These are phyloP conservation scores for Protosalanx chinensis DNA, from an alignment of 2,797 vertebrate species.

Conservation along the genomic window DNA sequence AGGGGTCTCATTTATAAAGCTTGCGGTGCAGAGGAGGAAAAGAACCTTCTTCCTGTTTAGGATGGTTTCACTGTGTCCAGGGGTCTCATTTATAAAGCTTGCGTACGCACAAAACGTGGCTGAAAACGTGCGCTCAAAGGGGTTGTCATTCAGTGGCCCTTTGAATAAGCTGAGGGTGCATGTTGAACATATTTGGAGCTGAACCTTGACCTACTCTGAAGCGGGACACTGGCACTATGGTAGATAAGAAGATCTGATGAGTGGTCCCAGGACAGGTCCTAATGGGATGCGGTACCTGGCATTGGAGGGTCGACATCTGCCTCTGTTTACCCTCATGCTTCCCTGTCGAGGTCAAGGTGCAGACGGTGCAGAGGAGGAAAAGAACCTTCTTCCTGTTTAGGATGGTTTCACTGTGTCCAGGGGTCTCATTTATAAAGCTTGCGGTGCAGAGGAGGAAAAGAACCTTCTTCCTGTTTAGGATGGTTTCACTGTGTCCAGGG, in stretches of 20 bases:
- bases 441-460: neutral
- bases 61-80: neutral
- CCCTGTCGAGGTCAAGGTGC: constrained; percentile 20
- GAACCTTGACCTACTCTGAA: neutral
- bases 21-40: neutral
- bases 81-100: too few relatives aligned
- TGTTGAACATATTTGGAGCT: constrained; percentile 41
- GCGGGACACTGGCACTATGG: constrained; percentile 42
- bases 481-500: neutral
- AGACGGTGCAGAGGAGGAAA: neutral
- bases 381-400: neutral
- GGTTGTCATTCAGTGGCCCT: constrained; percentile 40
- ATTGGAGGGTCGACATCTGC: constrained; percentile 43
- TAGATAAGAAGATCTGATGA: constrained; percentile 47
- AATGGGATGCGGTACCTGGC: constrained; percentile 45
- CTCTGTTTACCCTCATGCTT: constrained; percentile 37
- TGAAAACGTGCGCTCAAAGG: too few relatives aligned
- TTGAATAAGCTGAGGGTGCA: constrained; percentile 38
- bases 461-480: neutral
- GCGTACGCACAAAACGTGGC: too few relatives aligned
- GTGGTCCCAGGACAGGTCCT: constrained; percentile 35
- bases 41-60: neutral
- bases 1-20: too few relatives aligned
- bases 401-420: neutral
- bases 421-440: too few relatives aligned